Evolutionary conservation across 2,888 invertebrate genomes (phyloP).

Genomic region (Cybosia mesomella): DNA sequence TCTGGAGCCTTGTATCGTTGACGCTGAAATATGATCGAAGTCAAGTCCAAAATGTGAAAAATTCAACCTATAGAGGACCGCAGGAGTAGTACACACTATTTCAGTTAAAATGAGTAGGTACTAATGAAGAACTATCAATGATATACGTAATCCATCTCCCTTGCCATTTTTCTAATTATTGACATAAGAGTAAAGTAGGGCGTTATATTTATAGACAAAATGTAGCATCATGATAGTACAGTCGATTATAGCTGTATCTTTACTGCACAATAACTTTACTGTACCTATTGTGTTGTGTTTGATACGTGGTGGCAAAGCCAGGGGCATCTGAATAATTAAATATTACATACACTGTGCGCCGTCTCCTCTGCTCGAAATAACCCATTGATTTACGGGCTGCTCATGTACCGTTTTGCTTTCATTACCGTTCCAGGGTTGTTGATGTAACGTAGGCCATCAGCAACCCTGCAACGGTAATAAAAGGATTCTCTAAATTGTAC

Average conservation of each 20-base stretch:
- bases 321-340: background rate
- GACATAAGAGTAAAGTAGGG: too few relatives aligned
- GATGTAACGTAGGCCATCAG: too few relatives aligned
- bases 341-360: background rate
- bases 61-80: background rate
- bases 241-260: background rate
- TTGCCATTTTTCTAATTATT: background rate
- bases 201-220: background rate
- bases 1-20: background rate
- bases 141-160: too few relatives aligned
- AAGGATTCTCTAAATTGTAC: background rate
- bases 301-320: background rate
- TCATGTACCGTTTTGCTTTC: background rate
- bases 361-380: background rate
- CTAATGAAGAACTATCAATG: too few relatives aligned
- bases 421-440: too few relatives aligned
- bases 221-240: background rate
- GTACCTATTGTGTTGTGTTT: background rate
- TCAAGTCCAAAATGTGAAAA: background rate
- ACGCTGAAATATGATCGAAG: background rate
- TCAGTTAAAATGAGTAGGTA: too few relatives aligned
- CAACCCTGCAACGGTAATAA: too few relatives aligned
- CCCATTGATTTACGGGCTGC: background rate
- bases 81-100: too few relatives aligned
- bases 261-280: background rate